Evolutionary conservation across 2,888 invertebrate genomes (phyloP).

Genomic region (Sminthurinus aureus): DNA sequence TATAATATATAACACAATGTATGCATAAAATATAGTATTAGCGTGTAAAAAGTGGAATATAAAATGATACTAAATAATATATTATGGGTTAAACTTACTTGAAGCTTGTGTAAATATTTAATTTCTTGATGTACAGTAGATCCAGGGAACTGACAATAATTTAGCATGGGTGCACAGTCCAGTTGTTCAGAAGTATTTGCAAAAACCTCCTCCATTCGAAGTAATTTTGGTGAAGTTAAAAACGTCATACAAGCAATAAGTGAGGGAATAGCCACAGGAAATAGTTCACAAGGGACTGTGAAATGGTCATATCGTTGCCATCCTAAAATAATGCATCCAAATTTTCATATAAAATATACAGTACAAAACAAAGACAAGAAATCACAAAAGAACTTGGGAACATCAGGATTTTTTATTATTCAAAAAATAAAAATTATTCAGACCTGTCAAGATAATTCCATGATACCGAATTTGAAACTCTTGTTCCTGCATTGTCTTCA

Average conservation of each 20-base stretch:
- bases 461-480: conserved; percentile 65
- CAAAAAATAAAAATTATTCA: conserved; percentile 76
- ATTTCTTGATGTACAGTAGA: conserved; percentile 51
- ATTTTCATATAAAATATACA: conserved; percentile 18
- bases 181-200: conserved; percentile 44
- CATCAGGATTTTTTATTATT: neutral
- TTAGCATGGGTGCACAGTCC: conserved; percentile 48
- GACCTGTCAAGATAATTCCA: conserved; percentile 73
- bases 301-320: too few relatives aligned
- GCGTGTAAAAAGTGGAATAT: too few relatives aligned
- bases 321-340: too few relatives aligned
- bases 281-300: conserved; percentile 72
- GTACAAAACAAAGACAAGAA: neutral
- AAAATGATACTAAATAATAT: neutral
- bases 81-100: conserved; percentile 37
- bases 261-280: conserved; percentile 72
- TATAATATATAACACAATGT: too few relatives aligned
- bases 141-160: conserved; percentile 56
- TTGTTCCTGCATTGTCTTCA: conserved; percentile 66
- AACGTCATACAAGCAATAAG: conserved; percentile 69
- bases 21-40: too few relatives aligned
- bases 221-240: conserved; percentile 59
- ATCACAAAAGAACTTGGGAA: conserved; percentile 65
- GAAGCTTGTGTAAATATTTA: conserved; percentile 28
- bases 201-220: conserved; percentile 52